A percentile compares a stretch with the other conserved stretches of the same genome.
Conservation (phyloP, 2,113 vertebrate species). For the Syngnathus typhle region DNA sequence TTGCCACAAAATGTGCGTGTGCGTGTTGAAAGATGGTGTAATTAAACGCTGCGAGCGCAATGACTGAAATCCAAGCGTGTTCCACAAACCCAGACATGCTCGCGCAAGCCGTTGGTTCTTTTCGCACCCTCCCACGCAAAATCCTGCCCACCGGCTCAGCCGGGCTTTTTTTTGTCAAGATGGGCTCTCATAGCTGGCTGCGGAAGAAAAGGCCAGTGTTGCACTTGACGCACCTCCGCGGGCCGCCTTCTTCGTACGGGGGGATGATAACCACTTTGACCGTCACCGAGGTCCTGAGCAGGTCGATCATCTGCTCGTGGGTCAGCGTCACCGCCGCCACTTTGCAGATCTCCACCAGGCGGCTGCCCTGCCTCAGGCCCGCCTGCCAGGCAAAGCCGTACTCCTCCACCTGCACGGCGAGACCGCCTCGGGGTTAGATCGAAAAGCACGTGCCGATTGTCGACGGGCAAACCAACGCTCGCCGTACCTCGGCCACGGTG, state of each 20-base stretch:
- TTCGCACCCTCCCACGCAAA: constrained; percentile 64
- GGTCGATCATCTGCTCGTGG: constrained; percentile 94
- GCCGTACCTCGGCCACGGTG: constrained; percentile 79
- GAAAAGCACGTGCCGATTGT: neutral
- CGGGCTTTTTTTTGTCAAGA: constrained; percentile 39
- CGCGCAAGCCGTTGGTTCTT: constrained; percentile 34
- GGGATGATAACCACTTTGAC: constrained; percentile 92
- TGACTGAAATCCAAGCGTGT: constrained; percentile 41
- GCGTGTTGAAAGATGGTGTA: constrained; percentile 44
- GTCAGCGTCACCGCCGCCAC: constrained; percentile 86
- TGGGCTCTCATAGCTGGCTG: neutral
- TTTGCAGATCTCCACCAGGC: constrained; percentile 91
- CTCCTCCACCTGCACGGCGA: constrained; percentile 77
- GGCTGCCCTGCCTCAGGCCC: constrained; percentile 86
- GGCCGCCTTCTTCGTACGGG: constrained; percentile 80
- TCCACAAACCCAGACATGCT: constrained; percentile 19
- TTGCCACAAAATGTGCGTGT: constrained; percentile 26
- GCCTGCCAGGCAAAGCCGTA: constrained; percentile 97
- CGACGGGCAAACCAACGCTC: neutral
- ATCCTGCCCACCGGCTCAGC: constrained; percentile 59
- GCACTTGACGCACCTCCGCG: constrained; percentile 75
- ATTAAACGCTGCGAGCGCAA: constrained; percentile 61
- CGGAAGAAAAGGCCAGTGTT: neutral
- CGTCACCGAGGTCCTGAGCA: constrained; percentile 86
- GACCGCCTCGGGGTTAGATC: neutral